Conservation (phyloP, 2,888 invertebrate genomes). For the Petrolisthes cinctipes region DNA sequence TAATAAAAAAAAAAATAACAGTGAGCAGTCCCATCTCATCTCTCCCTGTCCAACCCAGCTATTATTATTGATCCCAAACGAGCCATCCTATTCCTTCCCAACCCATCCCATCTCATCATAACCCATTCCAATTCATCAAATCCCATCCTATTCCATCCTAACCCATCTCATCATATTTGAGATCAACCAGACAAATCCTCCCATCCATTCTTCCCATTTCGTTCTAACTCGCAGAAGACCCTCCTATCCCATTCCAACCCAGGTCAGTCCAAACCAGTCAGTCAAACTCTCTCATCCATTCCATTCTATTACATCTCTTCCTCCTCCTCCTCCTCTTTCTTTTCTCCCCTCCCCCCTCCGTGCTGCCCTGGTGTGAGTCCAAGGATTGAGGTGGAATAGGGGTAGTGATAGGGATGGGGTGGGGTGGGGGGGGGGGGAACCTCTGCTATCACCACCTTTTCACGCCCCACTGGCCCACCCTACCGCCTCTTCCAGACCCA, state of each 20-base stretch:
- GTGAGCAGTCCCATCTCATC: not conserved
- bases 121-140: not conserved
- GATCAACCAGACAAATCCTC: not conserved
- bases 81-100: not conserved
- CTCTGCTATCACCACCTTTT: not conserved
- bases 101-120: not conserved
- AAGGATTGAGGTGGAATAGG: no score
- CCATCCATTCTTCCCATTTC: not conserved
- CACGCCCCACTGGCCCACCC: not conserved
- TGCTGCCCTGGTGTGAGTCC: no score
- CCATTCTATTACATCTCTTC: no score
- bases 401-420: no score
- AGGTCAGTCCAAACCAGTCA: not conserved
- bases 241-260: not conserved
- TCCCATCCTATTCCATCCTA: not conserved
- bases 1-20: not conserved
- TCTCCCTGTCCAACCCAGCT: not conserved
- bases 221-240: not conserved
- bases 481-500: constrained; percentile 10
- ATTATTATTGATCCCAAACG: no score
- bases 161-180: not conserved
- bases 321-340: not conserved
- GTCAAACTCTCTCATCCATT: not conserved
- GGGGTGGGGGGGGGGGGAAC: no score
- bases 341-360: not conserved